Evolutionary conservation across 92 coral and sea anemone species (phyloP).

Genomic region (Phymanthus crucifer): DNA sequence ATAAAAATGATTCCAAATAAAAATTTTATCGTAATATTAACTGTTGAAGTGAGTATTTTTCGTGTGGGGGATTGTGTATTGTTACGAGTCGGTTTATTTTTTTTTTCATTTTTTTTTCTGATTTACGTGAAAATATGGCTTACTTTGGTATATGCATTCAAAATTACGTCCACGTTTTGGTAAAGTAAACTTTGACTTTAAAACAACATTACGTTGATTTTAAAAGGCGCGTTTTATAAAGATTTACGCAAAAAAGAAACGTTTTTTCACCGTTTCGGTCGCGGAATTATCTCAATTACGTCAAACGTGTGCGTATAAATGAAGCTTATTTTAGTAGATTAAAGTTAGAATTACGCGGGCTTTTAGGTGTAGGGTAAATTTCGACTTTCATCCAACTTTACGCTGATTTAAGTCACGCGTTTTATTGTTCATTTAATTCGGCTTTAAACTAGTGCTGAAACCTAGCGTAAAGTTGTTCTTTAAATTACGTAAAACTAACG

Average conservation of each 20-base stretch:
- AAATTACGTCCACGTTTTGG: not conserved
- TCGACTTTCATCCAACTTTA: too few species aligned
- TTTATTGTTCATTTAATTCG: too few species aligned
- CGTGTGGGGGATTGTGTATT: too few species aligned
- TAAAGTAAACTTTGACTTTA: not conserved
- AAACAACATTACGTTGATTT: not conserved
- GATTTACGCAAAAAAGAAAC: not conserved
- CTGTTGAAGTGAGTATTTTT: too few species aligned
- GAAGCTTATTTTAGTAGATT: not conserved
- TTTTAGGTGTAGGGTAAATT: too few species aligned
- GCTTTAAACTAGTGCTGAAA: too few species aligned
- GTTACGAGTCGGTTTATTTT: not conserved
- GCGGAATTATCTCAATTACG: conserved; percentile 3
- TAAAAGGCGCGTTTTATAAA: not conserved
- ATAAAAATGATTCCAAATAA: too few species aligned
- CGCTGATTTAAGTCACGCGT: too few species aligned
- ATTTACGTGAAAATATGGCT: not conserved
- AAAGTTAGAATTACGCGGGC: not conserved
- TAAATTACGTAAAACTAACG: not conserved
- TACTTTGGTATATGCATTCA: not conserved
- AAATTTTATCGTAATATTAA: too few species aligned
- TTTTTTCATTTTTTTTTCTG: not conserved
- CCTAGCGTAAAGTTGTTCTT: too few species aligned
- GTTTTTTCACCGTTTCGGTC: not conserved
- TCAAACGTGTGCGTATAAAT: not conserved